A percentile compares a stretch with the other conserved stretches of the same genome.
phyloP scores from a whole-genome alignment of 2,113 vertebrate species.

The Oryzias celebensis region DNA sequence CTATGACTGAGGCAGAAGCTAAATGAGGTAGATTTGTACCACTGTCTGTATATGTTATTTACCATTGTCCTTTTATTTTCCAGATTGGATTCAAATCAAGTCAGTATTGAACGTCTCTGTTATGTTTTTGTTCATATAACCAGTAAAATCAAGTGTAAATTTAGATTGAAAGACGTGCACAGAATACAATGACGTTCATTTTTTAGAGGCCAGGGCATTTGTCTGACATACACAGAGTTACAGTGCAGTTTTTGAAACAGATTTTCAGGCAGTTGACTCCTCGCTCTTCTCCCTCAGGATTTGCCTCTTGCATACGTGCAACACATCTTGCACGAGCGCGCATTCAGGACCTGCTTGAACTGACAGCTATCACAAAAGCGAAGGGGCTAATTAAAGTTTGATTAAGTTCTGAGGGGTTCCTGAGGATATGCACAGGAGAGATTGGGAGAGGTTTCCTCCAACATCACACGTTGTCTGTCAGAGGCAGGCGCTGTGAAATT shows the following conservation, averaged over 20 bases:
- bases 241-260: conserved; percentile 9
- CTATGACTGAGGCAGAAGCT: no score
- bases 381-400: conserved; percentile 79
- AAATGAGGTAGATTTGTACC: no score
- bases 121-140: not conserved
- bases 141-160: not conserved
- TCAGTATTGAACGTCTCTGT: not conserved
- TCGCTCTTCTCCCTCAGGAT: conserved; percentile 20
- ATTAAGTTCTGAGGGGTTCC: conserved; percentile 72
- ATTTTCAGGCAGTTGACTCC: conserved; percentile 19
- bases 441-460: conserved; percentile 48
- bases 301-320: conserved; percentile 45
- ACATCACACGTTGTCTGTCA: conserved; percentile 72
- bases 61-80: not conserved
- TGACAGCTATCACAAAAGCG: conserved; percentile 76
- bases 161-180: not conserved
- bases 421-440: conserved; percentile 66
- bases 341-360: conserved; percentile 51
- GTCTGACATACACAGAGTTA: not conserved
- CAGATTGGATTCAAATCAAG: not conserved
- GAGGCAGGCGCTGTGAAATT: conserved; percentile 78
- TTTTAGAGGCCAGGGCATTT: not conserved
- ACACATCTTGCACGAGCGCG: conserved; percentile 37
- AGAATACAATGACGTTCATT: not conserved
- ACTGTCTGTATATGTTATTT: no score